phyloP scores from a whole-genome alignment of 53 echinoderm and acorn worm species.

The Temnopleurus reevesii region DNA sequence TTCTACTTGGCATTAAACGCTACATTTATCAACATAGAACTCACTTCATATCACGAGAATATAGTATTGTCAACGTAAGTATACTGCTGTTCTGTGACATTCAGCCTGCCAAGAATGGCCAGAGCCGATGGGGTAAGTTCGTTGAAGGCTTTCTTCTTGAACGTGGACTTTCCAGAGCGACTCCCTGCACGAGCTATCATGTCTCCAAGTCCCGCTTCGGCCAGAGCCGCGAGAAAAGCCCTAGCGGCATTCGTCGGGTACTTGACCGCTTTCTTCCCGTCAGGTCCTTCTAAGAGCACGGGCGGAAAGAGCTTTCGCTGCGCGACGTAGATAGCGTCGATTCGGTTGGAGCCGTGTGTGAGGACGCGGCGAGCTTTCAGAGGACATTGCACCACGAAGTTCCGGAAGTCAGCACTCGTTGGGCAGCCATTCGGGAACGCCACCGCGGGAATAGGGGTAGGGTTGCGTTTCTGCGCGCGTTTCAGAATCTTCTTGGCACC shows the following conservation, averaged over 20 bases:
- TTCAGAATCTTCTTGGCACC: background rate
- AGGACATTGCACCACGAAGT: constrained; percentile 34
- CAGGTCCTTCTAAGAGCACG: background rate
- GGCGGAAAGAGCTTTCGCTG: constrained; percentile 55
- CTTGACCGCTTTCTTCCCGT: constrained; percentile 13
- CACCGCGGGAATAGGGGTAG: background rate
- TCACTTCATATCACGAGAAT: background rate
- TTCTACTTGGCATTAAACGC: too few relatives aligned
- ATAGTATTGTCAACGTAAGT: background rate
- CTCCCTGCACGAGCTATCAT: constrained; percentile 31
- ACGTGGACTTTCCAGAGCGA: constrained; percentile 11
- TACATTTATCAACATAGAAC: too few relatives aligned
- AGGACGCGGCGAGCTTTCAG: constrained; percentile 17
- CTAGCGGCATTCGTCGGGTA: constrained; percentile 43
- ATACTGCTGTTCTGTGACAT: constrained; percentile 22
- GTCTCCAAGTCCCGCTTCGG: constrained; percentile 48
- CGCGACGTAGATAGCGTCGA: constrained; percentile 42
- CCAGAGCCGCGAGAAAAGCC: constrained; percentile 31
- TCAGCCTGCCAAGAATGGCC: constrained; percentile 19
- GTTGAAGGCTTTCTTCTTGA: constrained; percentile 7
- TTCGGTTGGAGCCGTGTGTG: background rate
- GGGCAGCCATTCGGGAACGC: background rate
- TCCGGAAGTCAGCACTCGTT: constrained; percentile 33
- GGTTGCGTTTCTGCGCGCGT: background rate
- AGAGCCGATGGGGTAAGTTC: constrained; percentile 14